Evolutionary conservation across 2,888 invertebrate species (phyloP).

Genomic region (Campaea margaritaria): DNA sequence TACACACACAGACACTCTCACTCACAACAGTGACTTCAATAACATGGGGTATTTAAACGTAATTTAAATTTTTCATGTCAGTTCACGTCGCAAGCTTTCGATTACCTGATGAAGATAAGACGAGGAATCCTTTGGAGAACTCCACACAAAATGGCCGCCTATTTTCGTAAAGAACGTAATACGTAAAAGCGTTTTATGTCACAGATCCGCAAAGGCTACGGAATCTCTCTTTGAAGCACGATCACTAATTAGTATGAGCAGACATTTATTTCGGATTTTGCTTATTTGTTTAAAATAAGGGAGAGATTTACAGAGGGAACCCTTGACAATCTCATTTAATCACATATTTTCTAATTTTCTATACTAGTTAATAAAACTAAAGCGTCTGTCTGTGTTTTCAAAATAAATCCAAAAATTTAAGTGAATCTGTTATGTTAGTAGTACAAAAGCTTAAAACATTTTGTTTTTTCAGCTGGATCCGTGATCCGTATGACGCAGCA

Average conservation of each 20-base stretch:
- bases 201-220: background rate
- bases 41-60: too few species aligned
- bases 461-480: constrained; percentile 74
- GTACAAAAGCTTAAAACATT: background rate
- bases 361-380: too few species aligned
- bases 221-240: background rate
- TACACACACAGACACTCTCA: too few species aligned
- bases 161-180: background rate
- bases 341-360: too few species aligned
- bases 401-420: too few species aligned
- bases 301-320: background rate
- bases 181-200: background rate
- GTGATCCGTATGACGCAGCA: constrained; percentile 86
- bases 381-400: too few species aligned
- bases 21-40: too few species aligned
- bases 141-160: background rate
- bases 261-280: background rate
- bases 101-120: background rate
- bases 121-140: background rate
- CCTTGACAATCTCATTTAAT: background rate
- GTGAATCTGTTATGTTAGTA: too few species aligned
- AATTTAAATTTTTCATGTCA: too few species aligned
- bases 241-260: background rate
- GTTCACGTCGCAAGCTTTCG: too few species aligned
- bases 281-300: background rate